Evolutionary conservation across 2,888 invertebrate species (phyloP).

Genomic region (Rotaria macrura): DNA sequence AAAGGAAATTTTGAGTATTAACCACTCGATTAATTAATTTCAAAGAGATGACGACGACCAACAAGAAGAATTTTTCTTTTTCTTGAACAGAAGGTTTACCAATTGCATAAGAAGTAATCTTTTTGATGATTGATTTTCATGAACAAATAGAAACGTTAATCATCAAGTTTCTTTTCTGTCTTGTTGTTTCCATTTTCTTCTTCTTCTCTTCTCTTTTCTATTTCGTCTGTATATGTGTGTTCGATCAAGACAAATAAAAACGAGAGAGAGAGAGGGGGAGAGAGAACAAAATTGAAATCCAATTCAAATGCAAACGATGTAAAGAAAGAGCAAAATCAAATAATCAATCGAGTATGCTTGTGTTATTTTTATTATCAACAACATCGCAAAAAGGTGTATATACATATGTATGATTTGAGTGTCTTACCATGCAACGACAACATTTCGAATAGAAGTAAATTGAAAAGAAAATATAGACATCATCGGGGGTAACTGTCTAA

Average conservation of each 20-base stretch:
- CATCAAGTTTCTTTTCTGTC: neutral
- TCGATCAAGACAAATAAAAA: conserved; percentile 2
- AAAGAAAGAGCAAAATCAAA: neutral
- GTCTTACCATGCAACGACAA: neutral
- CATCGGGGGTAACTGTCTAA: too few species aligned
- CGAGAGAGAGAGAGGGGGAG: neutral
- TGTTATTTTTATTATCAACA: conserved; percentile 3
- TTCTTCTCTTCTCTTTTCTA: too few species aligned
- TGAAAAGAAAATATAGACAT: conserved; percentile 1
- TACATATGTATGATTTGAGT: neutral
- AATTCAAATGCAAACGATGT: neutral
- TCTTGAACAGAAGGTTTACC: neutral
- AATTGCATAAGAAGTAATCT: neutral
- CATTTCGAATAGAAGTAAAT: neutral
- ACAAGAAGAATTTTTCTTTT: neutral
- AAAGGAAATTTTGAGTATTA: neutral
- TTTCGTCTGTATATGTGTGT: neutral
- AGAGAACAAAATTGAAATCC: neutral
- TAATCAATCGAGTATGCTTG: neutral
- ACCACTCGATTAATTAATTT: neutral
- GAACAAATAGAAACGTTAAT: neutral
- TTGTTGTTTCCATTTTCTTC: too few species aligned
- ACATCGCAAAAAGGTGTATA: neutral
- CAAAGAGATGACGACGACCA: too few species aligned
- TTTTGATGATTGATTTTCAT: conserved; percentile 1